Base-by-base conservation (phyloP, 2,113 vertebrate genomes). In the Chrysochloris asiatica region DNA sequence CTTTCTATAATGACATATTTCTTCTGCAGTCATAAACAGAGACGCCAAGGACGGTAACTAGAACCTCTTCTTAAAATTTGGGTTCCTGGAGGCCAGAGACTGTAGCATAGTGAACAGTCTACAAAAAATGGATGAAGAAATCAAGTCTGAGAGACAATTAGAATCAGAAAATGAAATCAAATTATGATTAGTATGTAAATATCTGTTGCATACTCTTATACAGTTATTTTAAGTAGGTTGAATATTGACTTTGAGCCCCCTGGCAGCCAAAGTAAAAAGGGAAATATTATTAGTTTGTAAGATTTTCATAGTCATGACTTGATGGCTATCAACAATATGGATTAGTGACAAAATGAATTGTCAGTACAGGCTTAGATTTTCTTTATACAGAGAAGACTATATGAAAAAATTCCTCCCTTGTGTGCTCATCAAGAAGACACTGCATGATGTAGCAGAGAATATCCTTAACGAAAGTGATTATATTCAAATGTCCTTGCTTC, bases 401-500 rank as follows among this genome's bases (percentile, higher is more conserved):
- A n/a, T 61, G 65, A 65, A 77, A 36, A 76, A 85, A 69, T 48
- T 48, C 10, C 47, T 86, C 45, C 63, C 47, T 83, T 24, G 17
- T 41, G 47, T 65, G 6, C 33, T 83, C 41, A 77, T 71, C 83
- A 48, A 41, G 54, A 88, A 28, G 33, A 48, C 33, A 52, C 30
- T 78, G 30, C 38, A 26, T 47, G 36, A 21, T 69, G 2, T 1
- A 83, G 50, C 26, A 17, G 21, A 61, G 65, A 41, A n/a, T 45
- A 65, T 33, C 21, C 17, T 47, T 43, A 73, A 73, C 38, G 59
- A 77, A 61, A 81, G 24, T 17, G 10, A 26, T 17, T 83, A 12
- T 56, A 36, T 87, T 81, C 43, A 93, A 84, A 75, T 38, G 38
- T 52, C 38, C 63, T 93, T 36, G 41, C 41, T 30, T 87, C 50